Conservation (phyloP, 2,888 invertebrate species). For the Perithous albicinctus region DNA sequence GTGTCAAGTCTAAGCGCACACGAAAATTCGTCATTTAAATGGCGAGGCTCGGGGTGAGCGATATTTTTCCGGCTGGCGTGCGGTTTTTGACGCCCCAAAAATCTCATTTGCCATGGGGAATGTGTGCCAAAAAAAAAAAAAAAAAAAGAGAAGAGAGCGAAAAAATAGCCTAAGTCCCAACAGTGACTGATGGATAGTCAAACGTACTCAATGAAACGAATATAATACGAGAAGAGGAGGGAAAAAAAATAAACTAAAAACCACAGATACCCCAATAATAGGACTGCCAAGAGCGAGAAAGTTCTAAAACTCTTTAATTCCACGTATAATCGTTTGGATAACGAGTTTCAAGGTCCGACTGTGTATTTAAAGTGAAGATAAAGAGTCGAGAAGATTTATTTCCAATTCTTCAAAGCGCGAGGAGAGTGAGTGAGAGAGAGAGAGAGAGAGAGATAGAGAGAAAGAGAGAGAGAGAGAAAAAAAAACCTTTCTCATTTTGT, state of each 20-base stretch:
- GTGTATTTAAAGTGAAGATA: slow-evolving; percentile 27
- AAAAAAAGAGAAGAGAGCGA: neutral
- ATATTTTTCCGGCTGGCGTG: slow-evolving; percentile 28
- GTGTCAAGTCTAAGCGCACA: slow-evolving; percentile 78
- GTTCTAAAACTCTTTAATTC: slow-evolving; percentile 67
- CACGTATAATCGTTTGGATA: slow-evolving; percentile 60
- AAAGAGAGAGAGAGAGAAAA: neutral
- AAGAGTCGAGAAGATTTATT: slow-evolving; percentile 13
- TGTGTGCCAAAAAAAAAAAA: slow-evolving; percentile 15
- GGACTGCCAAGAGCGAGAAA: slow-evolving; percentile 75
- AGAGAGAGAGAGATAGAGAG: neutral
- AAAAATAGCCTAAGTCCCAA: neutral
- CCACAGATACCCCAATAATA: slow-evolving; percentile 70
- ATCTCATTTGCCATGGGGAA: slow-evolving; percentile 17
- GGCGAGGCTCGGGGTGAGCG: slow-evolving; percentile 40
- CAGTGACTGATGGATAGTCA: neutral
- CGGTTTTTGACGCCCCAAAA: slow-evolving; percentile 5
- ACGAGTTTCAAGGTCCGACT: slow-evolving; percentile 58
- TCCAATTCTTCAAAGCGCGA: slow-evolving; percentile 26
- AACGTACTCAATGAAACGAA: slow-evolving; percentile 22
- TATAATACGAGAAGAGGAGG: slow-evolving; percentile 37
- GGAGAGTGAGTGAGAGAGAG: neutral
- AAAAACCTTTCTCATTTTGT: slow-evolving; percentile 39
- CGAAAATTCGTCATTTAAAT: slow-evolving; percentile 48
- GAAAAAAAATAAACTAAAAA: slow-evolving; percentile 57